Conservation (phyloP, 2,797 vertebrate species). For the Eulemur albifrons region DNA sequence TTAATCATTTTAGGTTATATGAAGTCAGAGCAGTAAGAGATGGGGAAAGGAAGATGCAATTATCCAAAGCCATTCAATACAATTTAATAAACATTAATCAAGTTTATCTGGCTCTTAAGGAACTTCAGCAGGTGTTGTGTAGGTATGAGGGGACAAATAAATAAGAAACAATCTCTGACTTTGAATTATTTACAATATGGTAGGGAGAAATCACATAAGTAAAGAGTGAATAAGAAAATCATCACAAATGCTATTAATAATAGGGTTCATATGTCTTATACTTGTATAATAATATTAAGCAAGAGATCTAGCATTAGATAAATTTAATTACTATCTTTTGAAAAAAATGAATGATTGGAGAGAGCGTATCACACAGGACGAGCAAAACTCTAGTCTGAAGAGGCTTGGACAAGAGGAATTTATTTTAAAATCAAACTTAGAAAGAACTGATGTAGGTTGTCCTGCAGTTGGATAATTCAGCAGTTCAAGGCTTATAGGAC, state of each 20-base stretch:
- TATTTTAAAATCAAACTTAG: not conserved
- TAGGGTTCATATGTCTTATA: not conserved
- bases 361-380: not conserved
- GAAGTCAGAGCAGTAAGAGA: conserved; percentile 25
- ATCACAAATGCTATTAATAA: not conserved
- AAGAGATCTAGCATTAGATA: not conserved
- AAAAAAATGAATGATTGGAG: not conserved
- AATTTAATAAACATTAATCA: conserved; percentile 49
- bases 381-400: not conserved
- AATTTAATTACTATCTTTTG: not conserved
- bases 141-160: not conserved
- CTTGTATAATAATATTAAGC: not conserved
- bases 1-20: conserved; percentile 32
- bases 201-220: not conserved
- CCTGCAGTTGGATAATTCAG: not conserved
- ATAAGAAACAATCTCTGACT: not conserved
- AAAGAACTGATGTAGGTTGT: not conserved
- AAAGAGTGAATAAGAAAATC: not conserved
- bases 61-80: conserved; percentile 46
- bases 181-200: not conserved
- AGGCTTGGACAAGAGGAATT: not conserved
- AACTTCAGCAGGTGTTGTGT: not conserved
- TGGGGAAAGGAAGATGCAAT: not conserved
- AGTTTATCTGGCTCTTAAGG: not conserved
- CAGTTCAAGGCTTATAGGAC: not conserved